Base-by-base conservation (phyloP, 2,888 invertebrate species). In the Torymus aiolomorphi region DNA sequence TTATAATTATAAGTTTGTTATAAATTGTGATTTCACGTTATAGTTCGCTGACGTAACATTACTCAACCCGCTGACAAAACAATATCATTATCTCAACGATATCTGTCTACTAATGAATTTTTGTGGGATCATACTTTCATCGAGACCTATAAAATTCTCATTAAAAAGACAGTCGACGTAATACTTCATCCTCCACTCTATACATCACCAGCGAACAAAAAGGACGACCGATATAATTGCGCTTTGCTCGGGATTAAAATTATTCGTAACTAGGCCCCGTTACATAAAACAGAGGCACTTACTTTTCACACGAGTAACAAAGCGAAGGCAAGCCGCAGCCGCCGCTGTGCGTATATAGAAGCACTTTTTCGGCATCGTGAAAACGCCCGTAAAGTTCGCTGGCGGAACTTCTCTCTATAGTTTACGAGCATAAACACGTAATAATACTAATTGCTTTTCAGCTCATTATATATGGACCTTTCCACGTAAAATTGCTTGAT, bases 401-500 rank as follows among this genome's bases (percentile, higher is more conserved):
- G 24, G 2, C 13, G 66, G 20, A 80, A 75, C 74, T 79, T 79
- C 70, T 52, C 65, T 42, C 5, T 59, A 5, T 52, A 24, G 49
- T 79, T 79, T 75, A 79, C 54, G 75, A 71, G 54, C 71, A 52
- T 73, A 73, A 76, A 63, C 72, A 76, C 72, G 59, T 74, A 80
- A 77, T 77, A 74, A 73, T 62, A 11, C 57, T 74, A 63, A 77
- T 76, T 72, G 51, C 72, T 61, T 67, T 67, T 66, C n/a, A 14
- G 42, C 59, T 42, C 42, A 42, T 42, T 65, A 31, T 20, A n/a
- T 16, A 20, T 70, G 51, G 10, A n/a, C n/a, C 31, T 8, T 51
- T 18, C 18, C 54, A 13, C n/a, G 57, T 42, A 42, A 42, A 42
- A 42, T 42, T 16, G 52, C 52, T 11, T 20, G 13, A 16, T 62